A percentile compares a stretch with the other conserved stretches of the same genome.
phyloP scores from a whole-genome alignment of 2,113 vertebrate species.

The Neopipo cinnamomea region DNA sequence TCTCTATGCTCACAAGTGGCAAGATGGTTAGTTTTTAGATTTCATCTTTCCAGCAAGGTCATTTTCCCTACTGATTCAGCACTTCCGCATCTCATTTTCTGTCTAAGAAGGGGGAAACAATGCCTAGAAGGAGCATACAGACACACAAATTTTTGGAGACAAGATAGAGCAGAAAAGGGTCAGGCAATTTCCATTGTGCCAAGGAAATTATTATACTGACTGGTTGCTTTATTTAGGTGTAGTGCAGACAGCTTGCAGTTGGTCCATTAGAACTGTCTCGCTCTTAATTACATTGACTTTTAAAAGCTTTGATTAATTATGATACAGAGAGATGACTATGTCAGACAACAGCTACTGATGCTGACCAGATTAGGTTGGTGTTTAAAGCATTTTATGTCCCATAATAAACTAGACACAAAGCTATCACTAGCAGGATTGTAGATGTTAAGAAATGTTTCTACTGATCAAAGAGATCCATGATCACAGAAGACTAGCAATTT shows the following conservation, averaged over 20 bases:
- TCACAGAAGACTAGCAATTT: background rate
- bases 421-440: background rate
- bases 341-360: background rate
- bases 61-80: background rate
- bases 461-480: background rate
- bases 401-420: background rate
- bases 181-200: background rate
- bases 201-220: background rate
- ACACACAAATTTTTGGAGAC: background rate
- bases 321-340: background rate
- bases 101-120: background rate
- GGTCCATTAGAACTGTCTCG: background rate
- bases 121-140: background rate
- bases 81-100: background rate
- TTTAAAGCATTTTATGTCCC: background rate
- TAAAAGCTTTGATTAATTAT: conserved; percentile 34
- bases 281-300: conserved; percentile 35
- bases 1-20: background rate
- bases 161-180: background rate
- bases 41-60: conserved; percentile 15
- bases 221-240: background rate
- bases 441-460: background rate
- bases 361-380: background rate
- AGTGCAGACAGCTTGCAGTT: background rate
- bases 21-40: background rate